phyloP scores from a whole-genome alignment of 2,888 invertebrate genomes.

The Apamea crenata region DNA sequence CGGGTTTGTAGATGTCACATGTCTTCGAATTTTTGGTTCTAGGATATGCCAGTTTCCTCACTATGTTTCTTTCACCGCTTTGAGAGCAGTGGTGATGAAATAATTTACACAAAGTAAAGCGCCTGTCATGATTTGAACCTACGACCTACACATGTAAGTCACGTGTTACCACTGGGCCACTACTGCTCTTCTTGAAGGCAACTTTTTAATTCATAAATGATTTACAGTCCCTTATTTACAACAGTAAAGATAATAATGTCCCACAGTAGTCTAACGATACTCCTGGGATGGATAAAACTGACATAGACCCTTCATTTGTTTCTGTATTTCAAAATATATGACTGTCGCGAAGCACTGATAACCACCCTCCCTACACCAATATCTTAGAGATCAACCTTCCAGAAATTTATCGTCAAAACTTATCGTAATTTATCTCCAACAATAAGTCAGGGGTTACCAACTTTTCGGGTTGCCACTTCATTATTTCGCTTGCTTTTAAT shows the following conservation, averaged over 20 bases:
- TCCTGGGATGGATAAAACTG: neutral
- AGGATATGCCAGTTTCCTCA: no score
- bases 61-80: no score
- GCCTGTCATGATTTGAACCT: no score
- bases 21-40: no score
- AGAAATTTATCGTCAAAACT: slow-evolving; percentile 86
- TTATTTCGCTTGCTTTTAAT: slow-evolving; percentile 87
- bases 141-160: no score
- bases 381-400: slow-evolving; percentile 65
- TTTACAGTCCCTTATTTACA: neutral
- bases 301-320: slow-evolving; percentile 9
- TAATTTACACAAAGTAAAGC: no score
- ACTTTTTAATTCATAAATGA: neutral
- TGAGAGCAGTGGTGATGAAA: no score
- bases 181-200: neutral
- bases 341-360: slow-evolving; percentile 3
- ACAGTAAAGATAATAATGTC: neutral
- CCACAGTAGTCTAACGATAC: neutral
- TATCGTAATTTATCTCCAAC: slow-evolving; percentile 86
- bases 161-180: no score
- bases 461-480: slow-evolving; percentile 83
- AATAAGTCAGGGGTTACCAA: slow-evolving; percentile 85
- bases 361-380: slow-evolving; percentile 34
- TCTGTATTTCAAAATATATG: slow-evolving; percentile 11
- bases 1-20: no score